These are phyloP conservation scores for Acheta domesticus DNA, from an alignment of 2,888 invertebrate genomes.

Conservation along the genomic window DNA sequence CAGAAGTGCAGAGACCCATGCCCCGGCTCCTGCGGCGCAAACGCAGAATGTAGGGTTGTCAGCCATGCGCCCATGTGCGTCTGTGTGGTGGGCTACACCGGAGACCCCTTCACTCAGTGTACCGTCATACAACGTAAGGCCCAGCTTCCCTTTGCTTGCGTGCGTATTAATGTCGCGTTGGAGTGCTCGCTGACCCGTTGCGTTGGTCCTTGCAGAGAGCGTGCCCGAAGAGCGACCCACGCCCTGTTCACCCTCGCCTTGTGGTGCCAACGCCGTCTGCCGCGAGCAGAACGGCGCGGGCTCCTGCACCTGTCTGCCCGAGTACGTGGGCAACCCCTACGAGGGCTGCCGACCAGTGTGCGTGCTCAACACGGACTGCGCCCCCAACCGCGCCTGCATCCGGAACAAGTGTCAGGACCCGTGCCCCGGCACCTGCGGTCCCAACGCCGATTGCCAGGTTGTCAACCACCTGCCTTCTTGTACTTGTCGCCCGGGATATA, in stretches of 20 bases:
- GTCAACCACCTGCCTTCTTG: slow-evolving; percentile 68
- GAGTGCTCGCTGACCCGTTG: background rate
- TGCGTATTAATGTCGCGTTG: background rate
- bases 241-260: slow-evolving; percentile 56
- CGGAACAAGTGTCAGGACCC: slow-evolving; percentile 73
- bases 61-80: slow-evolving; percentile 72
- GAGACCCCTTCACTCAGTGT: slow-evolving; percentile 74
- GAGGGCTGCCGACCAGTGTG: slow-evolving; percentile 70
- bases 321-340: slow-evolving; percentile 74
- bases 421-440: slow-evolving; percentile 73
- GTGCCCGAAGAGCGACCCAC: slow-evolving; percentile 46
- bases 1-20: slow-evolving; percentile 56
- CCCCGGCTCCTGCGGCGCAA: slow-evolving; percentile 65
- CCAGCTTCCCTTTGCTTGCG: background rate
- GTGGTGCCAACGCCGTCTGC: slow-evolving; percentile 74
- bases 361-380: slow-evolving; percentile 66
- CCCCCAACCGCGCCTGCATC: slow-evolving; percentile 65
- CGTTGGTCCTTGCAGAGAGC: slow-evolving; percentile 18
- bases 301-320: slow-evolving; percentile 67
- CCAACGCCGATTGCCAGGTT: slow-evolving; percentile 71
- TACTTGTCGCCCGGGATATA: slow-evolving; percentile 64
- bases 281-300: slow-evolving; percentile 60
- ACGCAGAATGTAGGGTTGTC: slow-evolving; percentile 70
- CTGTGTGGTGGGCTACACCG: slow-evolving; percentile 64
- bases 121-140: slow-evolving; percentile 38